Evolutionary conservation across 2,113 vertebrate species (phyloP).

Genomic region (Ardeotis arabs): DNA sequence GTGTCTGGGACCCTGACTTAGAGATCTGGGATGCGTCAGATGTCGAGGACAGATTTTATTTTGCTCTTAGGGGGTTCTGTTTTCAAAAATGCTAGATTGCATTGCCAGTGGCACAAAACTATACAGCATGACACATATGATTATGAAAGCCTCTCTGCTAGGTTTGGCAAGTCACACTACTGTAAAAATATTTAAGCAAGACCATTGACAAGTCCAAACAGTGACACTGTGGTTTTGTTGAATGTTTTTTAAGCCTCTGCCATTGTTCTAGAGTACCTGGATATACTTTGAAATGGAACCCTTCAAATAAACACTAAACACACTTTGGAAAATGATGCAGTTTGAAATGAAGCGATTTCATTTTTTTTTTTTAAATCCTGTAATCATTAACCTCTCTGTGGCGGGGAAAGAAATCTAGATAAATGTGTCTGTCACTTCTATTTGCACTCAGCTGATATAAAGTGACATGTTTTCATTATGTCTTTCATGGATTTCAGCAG

Average conservation of each 20-base stretch:
- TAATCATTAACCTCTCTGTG: background rate
- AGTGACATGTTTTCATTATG: background rate
- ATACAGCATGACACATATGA: fast-evolving
- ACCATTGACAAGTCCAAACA: background rate
- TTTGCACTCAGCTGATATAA: background rate
- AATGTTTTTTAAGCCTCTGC: background rate
- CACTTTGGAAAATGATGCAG: background rate
- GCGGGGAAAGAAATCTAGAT: background rate
- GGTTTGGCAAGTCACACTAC: background rate
- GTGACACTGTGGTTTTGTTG: background rate
- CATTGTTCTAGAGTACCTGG: background rate
- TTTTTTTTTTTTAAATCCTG: background rate
- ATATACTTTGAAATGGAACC: background rate
- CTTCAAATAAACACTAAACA: background rate
- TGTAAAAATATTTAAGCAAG: background rate
- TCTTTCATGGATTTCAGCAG: background rate
- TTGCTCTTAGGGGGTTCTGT: background rate
- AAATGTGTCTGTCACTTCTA: background rate
- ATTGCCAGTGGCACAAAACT: background rate
- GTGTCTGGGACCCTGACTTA: background rate
- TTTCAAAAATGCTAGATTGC: background rate
- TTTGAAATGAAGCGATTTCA: background rate
- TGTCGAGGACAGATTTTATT: background rate
- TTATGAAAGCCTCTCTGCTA: background rate
- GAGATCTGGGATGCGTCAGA: background rate